Percentiles rank a stretch among this genome's conserved stretches.
Evolutionary conservation across 2,888 invertebrate genomes (phyloP).

Genomic region (Drosophila helvetica): DNA sequence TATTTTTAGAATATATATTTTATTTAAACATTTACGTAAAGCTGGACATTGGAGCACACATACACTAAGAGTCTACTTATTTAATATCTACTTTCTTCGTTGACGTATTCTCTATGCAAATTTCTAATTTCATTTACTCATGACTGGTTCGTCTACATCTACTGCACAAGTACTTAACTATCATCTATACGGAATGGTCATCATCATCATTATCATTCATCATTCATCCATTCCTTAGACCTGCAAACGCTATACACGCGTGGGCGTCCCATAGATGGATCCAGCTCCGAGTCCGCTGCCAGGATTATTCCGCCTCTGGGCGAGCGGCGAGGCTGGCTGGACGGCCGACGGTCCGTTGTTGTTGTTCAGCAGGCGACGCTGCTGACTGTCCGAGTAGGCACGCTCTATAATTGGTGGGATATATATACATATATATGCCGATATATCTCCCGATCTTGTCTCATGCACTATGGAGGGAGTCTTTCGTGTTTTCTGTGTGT

Average conservation of each 20-base stretch:
- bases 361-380: constrained; percentile 75
- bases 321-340: constrained; percentile 73
- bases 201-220: constrained; percentile 41
- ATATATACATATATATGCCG: constrained; percentile 28
- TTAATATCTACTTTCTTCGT: constrained; percentile 26
- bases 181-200: constrained; percentile 57
- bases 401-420: constrained; percentile 84
- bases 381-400: constrained; percentile 86
- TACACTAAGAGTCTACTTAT: constrained; percentile 64
- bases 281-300: constrained; percentile 42
- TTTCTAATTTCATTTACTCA: constrained; percentile 42
- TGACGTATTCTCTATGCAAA: constrained; percentile 47
- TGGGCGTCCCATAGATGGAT: constrained; percentile 82
- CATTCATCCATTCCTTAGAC: constrained; percentile 66
- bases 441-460: constrained; percentile 44
- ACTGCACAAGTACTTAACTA: constrained; percentile 28
- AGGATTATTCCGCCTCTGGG: constrained; percentile 75
- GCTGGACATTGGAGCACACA: constrained; percentile 72
- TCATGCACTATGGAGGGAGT: constrained; percentile 49
- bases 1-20: constrained; percentile 47
- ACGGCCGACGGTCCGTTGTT: constrained; percentile 65
- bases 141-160: neutral
- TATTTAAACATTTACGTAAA: constrained; percentile 69
- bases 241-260: constrained; percentile 83
- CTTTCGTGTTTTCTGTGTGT: constrained; percentile 12